Evolutionary conservation across 2,797 vertebrate species (phyloP).

Genomic region (Hemitrygon akajei): DNA sequence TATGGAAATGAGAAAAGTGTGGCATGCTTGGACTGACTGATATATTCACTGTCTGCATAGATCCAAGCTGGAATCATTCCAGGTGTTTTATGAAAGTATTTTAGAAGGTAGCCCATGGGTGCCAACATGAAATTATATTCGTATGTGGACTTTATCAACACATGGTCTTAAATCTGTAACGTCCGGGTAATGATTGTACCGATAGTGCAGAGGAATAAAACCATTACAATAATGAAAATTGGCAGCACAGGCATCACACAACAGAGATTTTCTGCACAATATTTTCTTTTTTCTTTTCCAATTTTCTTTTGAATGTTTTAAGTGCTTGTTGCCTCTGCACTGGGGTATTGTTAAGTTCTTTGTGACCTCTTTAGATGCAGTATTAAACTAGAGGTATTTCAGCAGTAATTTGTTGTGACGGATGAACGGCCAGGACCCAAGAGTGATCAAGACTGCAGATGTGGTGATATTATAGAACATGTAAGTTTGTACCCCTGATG

Average conservation of each 20-base stretch:
- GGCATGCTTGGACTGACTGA: constrained; percentile 16
- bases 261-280: not conserved
- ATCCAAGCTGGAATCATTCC: not conserved
- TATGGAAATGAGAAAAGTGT: constrained; percentile 20
- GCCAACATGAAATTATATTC: not conserved
- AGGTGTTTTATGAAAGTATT: not conserved
- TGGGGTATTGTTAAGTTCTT: not conserved
- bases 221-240: not conserved
- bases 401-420: not conserved
- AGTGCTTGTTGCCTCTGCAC: not conserved
- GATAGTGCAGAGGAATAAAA: not conserved
- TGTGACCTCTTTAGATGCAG: not conserved
- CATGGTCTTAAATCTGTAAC: too few relatives aligned
- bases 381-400: not conserved
- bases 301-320: not conserved
- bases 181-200: not conserved
- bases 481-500: not conserved
- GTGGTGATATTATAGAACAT: not conserved
- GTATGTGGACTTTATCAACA: not conserved
- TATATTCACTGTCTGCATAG: not conserved
- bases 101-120: not conserved
- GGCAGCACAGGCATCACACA: not conserved
- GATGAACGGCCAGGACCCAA: not conserved
- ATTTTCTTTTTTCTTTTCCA: not conserved
- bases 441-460: not conserved